Conservation (phyloP, 1,140 invertebrate species). For the Penaeus japonicus region DNA sequence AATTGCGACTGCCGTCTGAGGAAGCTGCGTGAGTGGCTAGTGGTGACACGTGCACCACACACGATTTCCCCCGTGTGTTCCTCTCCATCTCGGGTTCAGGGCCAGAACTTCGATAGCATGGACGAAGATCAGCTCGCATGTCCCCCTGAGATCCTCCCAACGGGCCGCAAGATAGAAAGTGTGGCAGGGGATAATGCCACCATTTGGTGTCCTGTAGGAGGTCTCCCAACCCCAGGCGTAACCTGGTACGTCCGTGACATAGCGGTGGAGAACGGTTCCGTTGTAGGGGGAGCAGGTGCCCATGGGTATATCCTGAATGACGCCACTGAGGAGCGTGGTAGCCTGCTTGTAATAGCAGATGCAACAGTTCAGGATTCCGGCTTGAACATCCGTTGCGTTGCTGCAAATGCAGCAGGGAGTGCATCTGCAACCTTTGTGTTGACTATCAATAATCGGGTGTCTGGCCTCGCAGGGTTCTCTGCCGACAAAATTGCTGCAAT, state of each 20-base stretch:
- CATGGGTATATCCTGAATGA: slow-evolving; percentile 61
- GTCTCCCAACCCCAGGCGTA: slow-evolving; percentile 79
- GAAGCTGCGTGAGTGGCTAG: slow-evolving; percentile 80
- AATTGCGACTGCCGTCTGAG: slow-evolving; percentile 83
- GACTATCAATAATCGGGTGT: slow-evolving; percentile 1
- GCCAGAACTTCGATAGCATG: slow-evolving; percentile 74
- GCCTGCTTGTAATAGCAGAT: slow-evolving; percentile 30
- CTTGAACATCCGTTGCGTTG: slow-evolving; percentile 69
- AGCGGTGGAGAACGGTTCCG: slow-evolving; percentile 79
- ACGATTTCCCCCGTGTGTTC: slow-evolving; percentile 77
- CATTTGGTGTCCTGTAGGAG: slow-evolving; percentile 79
- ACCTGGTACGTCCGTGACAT: slow-evolving; percentile 88
- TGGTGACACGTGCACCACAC: slow-evolving; percentile 76
- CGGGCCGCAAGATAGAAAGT: slow-evolving; percentile 77
- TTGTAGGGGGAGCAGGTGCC: slow-evolving; percentile 72
- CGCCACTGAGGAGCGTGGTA: slow-evolving; percentile 50
- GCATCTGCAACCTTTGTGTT: slow-evolving; percentile 80
- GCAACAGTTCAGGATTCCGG: slow-evolving; percentile 79
- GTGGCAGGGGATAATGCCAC: slow-evolving; percentile 84
- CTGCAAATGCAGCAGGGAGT: slow-evolving; percentile 81
- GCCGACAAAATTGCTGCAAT: slow-evolving; percentile 41
- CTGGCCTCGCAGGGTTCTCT: not conserved
- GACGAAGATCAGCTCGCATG: slow-evolving; percentile 81
- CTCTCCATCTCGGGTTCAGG: slow-evolving; percentile 73
- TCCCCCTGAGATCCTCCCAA: slow-evolving; percentile 77